Base-by-base conservation (phyloP, 2,888 invertebrate genomes). In the Limenitis camilla region DNA sequence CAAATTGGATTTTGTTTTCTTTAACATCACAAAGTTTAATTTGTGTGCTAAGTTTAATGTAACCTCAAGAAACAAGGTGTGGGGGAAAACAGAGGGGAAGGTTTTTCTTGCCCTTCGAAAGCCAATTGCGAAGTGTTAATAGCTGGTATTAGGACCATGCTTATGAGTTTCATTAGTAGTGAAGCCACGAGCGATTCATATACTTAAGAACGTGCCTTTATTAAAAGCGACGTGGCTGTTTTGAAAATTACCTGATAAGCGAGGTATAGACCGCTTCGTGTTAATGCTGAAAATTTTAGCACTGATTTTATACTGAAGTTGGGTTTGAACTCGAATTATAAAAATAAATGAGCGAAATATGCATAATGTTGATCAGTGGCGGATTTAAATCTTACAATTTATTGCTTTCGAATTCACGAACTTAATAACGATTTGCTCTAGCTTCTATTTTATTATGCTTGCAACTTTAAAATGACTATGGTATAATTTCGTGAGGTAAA, bases 91-190 rank as follows among this genome's bases (percentile, higher is more conserved):
- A 65, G 64, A 69, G 65, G 75, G 75, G 76, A 69, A 58, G 69
- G 68, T 76, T 76, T 78, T 80, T 79, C 75, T 61, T 66, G 69
- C 74, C 77, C 73, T 74, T 69, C 65, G 60, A 64, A 75, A 66
- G 69, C 72, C 74, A 80, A 80, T 84, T 78, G 74, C 68, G 76
- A 79, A 74, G 74, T 81, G 79, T 75, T 83, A 85, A 84, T 84
- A 74, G 75, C 65, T 58, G 66, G 74, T 78, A 76, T 81, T 81
- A 82, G 74, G 76, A 64, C 76, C 78, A 78, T 81, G 77, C 78
- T 82, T 81, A 84, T 82, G 79, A 84, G 74, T 81, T 80, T 81
- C 80, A 84, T 83, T 82, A 85, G 75, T 68, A 73, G 71, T 67
- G 71, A 72, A 80, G 77, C 81, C 77, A 71, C 78, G 68, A 79